Evolutionary conservation across 2,797 vertebrate genomes (phyloP), one percentile per base, ranked within the genome.

Genomic region (Phataginus tricuspis): DNA sequence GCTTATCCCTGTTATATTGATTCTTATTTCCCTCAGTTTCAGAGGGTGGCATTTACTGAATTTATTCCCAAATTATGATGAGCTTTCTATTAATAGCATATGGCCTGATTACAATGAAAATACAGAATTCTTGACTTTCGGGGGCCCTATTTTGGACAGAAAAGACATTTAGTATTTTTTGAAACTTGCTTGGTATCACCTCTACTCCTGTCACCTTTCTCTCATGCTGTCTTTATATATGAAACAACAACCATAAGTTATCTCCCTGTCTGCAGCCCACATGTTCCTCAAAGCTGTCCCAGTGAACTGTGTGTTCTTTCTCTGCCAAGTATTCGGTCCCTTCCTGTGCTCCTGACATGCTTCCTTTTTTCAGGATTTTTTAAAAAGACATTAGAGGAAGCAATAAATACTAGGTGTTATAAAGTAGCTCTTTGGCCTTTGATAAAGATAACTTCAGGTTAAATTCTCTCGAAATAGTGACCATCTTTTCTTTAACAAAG

Each of bases 231-330:
- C 97, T 96, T 96, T 96, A 49, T 49, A 23, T 79, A 66, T 15
- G 25, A 96, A 94, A 92, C 57, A 34, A 85, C 42, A 64, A 45
- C 92, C 68, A 3, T 83, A 85, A 96, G 90, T 83, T 78, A 84
- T 94, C 95, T 96, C 92, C 95, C 92, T 96, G 77, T 89, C 92
- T 86, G 95, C 75, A 49, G 90, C 86, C 94, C 97, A 97, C 96
- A 92, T 97, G 97, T 93, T 96, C 90, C 90, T 96, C 84, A 97
- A 96, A 97, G 94, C 97, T 92, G 96, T 91, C 94, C 94, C 85
- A 66, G 82, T 85, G 72, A 90, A 75, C 88, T 92, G 39, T 63
- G 68, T 10, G 1, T 6, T 79, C 72, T 59, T 71, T 88, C 31
- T 82, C 72, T 92, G 92, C 95, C 96, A 97, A 95, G 90, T 96